Evolutionary conservation across 2,797 vertebrate genomes (phyloP).

Genomic region (Iguana delicatissima): DNA sequence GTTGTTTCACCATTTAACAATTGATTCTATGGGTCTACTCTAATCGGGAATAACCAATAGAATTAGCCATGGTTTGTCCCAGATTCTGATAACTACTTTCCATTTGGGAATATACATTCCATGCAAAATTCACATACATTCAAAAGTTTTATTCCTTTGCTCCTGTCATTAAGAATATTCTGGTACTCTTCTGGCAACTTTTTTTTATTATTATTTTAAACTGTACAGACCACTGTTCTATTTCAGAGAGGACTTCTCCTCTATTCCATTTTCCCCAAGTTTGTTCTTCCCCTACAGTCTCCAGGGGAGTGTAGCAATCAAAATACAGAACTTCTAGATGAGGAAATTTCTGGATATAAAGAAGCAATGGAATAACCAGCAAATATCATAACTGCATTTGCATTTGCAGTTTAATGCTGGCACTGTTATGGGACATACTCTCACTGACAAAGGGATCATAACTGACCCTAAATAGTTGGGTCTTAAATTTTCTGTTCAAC

Average conservation of each 20-base stretch:
- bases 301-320: neutral
- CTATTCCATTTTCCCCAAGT: no score
- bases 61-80: no score
- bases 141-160: neutral
- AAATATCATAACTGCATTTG: neutral
- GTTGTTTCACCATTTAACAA: no score
- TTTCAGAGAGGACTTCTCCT: neutral
- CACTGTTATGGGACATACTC: neutral
- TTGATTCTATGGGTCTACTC: no score
- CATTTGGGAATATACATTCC: neutral
- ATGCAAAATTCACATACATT: neutral
- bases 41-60: no score
- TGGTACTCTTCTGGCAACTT: neutral
- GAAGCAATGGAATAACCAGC: neutral
- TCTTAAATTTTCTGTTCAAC: neutral
- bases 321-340: neutral
- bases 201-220: neutral
- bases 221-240: neutral
- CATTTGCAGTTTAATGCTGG: neutral
- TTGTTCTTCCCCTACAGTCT: neutral
- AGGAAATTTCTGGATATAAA: neutral
- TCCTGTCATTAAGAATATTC: neutral
- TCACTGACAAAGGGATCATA: neutral
- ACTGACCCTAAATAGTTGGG: neutral
- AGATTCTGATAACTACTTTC: neutral